Evolutionary conservation across 2,797 vertebrate genomes (phyloP).

Genomic region (Sebastes glaucus): DNA sequence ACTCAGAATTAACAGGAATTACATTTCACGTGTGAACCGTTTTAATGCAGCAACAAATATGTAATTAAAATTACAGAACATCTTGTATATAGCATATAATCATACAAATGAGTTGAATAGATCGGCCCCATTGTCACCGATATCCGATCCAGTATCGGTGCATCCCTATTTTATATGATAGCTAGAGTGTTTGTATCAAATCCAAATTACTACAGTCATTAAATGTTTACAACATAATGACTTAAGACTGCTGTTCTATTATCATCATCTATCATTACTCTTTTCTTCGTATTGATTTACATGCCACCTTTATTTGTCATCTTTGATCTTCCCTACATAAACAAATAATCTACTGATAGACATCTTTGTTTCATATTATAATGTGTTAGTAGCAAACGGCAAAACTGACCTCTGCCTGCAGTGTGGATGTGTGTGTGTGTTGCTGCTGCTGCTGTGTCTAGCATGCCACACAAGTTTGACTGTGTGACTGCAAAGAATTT

Average conservation of each 20-base stretch:
- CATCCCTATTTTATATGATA: neutral
- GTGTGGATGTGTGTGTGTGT: conserved; percentile 24
- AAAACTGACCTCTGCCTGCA: conserved; percentile 3
- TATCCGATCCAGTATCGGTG: too few species aligned
- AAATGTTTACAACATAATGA: neutral
- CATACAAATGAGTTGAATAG: too few species aligned
- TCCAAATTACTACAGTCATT: neutral
- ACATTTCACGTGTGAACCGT: too few species aligned
- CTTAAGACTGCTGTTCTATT: neutral
- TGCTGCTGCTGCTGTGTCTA: conserved; percentile 42
- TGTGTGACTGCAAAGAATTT: conserved; percentile 73
- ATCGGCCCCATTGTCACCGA: too few species aligned
- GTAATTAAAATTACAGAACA: too few species aligned
- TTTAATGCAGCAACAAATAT: too few species aligned
- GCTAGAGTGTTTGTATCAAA: neutral
- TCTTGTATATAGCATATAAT: fast-evolving
- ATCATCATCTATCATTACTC: neutral
- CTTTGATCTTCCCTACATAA: conserved; percentile 1
- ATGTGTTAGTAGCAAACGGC: neutral
- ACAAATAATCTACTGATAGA: neutral
- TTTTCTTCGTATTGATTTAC: neutral
- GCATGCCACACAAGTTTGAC: conserved; percentile 69
- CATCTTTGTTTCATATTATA: neutral
- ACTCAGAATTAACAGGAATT: too few species aligned
- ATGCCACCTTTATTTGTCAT: neutral